A percentile compares a stretch with the other conserved stretches of the same genome.
These are phyloP conservation scores for Castor canadensis DNA, from an alignment of 2,113 vertebrate species.

Conservation along the genomic window DNA sequence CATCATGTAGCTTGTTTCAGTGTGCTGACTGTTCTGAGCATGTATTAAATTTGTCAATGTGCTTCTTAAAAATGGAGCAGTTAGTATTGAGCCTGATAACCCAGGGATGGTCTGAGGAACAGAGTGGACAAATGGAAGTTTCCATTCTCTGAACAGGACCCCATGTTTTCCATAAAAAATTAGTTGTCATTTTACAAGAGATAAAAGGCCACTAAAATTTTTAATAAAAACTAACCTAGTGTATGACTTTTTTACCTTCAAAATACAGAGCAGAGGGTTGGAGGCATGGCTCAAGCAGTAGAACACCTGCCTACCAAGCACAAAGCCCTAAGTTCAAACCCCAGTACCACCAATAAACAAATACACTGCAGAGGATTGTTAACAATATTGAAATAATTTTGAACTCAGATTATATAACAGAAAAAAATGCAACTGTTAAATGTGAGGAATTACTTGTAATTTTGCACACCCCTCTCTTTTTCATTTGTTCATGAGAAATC, in stretches of 20 bases:
- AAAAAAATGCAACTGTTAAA: not conserved
- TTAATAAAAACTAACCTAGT: not conserved
- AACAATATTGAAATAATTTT: not conserved
- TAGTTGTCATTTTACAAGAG: not conserved
- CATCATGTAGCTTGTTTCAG: not conserved
- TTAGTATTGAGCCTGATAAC: not conserved
- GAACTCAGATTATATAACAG: not conserved
- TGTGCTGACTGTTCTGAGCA: not conserved
- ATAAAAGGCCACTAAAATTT: not conserved
- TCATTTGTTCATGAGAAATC: not conserved
- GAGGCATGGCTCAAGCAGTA: too few relatives aligned
- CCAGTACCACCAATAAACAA: too few relatives aligned
- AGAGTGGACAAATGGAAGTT: not conserved
- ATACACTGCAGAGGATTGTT: not conserved
- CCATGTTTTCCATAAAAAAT: not conserved
- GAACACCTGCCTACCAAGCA: too few relatives aligned
- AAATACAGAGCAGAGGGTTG: too few relatives aligned
- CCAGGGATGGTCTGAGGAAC: not conserved
- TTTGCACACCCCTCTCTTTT: not conserved
- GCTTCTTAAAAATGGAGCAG: not conserved
- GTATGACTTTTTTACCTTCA: constrained; percentile 37
- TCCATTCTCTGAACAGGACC: not conserved
- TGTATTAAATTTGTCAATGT: not conserved
- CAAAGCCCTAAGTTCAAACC: too few relatives aligned
- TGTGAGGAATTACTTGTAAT: not conserved